Evolutionary conservation across 37 sponge, comb jelly and placozoan species (phyloP), one percentile per base, ranked within the genome.

Genomic region (Diacarnus erythraeanus): DNA sequence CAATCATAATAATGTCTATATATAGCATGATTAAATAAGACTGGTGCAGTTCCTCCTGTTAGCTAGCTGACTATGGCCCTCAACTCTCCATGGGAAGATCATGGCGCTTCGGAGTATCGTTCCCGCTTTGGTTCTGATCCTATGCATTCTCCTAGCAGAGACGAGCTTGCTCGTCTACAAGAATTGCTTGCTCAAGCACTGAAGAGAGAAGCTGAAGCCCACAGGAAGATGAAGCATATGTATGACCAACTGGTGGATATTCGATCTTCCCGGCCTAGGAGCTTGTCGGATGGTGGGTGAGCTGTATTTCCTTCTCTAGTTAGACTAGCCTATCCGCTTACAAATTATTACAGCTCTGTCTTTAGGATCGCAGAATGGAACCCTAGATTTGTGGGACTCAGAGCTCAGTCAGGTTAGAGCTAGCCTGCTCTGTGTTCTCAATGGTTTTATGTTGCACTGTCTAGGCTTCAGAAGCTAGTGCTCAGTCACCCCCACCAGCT

Each of bases 191-290:
- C 74, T 10, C 80, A 79, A 35, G 80, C 87, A 0, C 64, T 86
- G 44, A 65, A 57, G 41, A 73, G 87, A 44, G 87, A 86, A 30
- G 80, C 75, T 0, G 87, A 86, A n/a, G 80, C 80, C 2, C 80
- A 72, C 25, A 64, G 70, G 42, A 86, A 80, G 70, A 23, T 86
- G 42, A 86, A 51, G 31, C 87, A 86, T 74, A 35, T 86, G 20
- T 30, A 64, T 30, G 69, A 84, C 31, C 58, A 57, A 23, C 36
- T 75, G 57, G 36, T 23, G 5, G 30, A 43, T 4, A 38, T 38
- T 12, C 37, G 3, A 21, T 17, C 69, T 5, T 20, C 69, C 35
- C 35, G 5, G 69, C 3, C 69, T 31, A 9, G 27, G 38, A 38
- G 37, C 34, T 6, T 38, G 37, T 68, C 69, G 6, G 34, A 38